Percentiles rank a stretch among this genome's conserved stretches.
phyloP scores from a whole-genome alignment of 2,888 invertebrate genomes.

The Trisateles emortualis region DNA sequence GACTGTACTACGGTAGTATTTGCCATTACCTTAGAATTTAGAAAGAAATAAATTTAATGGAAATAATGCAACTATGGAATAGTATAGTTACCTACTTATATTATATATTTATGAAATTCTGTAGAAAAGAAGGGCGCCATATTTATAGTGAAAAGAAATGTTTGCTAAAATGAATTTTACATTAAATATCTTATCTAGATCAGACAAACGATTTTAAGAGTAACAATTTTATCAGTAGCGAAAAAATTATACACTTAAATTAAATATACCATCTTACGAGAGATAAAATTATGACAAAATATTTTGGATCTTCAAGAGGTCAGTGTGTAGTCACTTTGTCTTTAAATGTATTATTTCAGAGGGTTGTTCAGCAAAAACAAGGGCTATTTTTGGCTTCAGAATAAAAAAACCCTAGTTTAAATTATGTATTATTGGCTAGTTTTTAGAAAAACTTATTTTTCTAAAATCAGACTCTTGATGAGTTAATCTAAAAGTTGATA shows the following conservation, averaged over 20 bases:
- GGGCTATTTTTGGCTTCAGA: no score
- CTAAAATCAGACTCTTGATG: no score
- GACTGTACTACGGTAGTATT: conserved; percentile 45
- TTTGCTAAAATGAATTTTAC: conserved; percentile 1
- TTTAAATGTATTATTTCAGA: no score
- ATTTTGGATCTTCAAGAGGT: neutral
- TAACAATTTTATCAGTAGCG: neutral
- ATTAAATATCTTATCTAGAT: neutral
- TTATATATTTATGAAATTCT: conserved; percentile 20
- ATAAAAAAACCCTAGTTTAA: no score
- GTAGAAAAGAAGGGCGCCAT: conserved; percentile 1
- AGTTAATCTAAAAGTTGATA: no score
- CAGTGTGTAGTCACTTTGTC: no score
- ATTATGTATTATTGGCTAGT: no score
- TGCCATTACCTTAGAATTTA: conserved; percentile 33
- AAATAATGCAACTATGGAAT: neutral
- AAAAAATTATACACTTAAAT: neutral
- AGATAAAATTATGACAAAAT: neutral
- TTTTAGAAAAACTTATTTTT: no score
- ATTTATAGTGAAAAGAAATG: conserved; percentile 17
- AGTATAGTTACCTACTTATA: neutral
- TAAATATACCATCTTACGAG: neutral
- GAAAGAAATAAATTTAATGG: conserved; percentile 10
- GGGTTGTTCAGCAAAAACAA: no score
- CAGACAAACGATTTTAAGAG: neutral